Conservation (phyloP, 37 sponge, comb jelly and placozoan genomes). For the Eunapius fragilis region DNA sequence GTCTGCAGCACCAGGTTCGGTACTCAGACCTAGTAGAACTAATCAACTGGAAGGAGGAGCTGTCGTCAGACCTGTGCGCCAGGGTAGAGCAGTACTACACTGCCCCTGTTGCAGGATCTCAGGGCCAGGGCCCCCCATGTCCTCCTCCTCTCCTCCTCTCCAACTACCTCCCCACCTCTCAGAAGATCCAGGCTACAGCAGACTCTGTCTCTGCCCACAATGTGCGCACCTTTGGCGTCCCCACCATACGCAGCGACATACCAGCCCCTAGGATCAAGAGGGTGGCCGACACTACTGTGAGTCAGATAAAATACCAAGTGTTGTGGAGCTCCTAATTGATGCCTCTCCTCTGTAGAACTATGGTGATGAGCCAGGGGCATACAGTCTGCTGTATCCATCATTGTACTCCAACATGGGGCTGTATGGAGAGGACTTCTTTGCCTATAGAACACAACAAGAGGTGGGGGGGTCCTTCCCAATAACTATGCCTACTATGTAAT, state of each 20-base stretch:
- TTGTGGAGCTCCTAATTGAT: background rate
- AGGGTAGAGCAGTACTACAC: background rate
- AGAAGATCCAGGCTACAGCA: conserved; percentile 72
- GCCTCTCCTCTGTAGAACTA: conserved; percentile 73
- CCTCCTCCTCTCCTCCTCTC: background rate
- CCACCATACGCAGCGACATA: conserved; percentile 90
- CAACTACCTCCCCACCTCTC: conserved; percentile 79
- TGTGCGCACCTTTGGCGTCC: conserved; percentile 83
- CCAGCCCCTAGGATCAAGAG: conserved; percentile 91
- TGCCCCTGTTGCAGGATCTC: background rate
- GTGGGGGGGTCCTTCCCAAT: background rate
- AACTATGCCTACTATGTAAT: background rate
- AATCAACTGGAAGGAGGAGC: conserved; percentile 87
- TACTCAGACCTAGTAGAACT: conserved; percentile 64
- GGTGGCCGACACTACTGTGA: conserved; percentile 82
- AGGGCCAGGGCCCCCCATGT: background rate
- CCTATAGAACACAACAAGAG: conserved; percentile 57
- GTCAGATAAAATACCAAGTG: background rate
- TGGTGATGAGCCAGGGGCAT: conserved; percentile 95
- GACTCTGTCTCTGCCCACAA: conserved; percentile 65
- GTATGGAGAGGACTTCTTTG: conserved; percentile 91
- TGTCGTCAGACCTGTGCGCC: conserved; percentile 36
- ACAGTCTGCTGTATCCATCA: conserved; percentile 94
- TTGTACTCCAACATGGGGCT: conserved; percentile 85
- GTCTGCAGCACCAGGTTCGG: conserved; percentile 2